These are phyloP conservation scores for Sciurus carolinensis DNA, from an alignment of 2,797 vertebrate genomes.

Conservation along the genomic window DNA sequence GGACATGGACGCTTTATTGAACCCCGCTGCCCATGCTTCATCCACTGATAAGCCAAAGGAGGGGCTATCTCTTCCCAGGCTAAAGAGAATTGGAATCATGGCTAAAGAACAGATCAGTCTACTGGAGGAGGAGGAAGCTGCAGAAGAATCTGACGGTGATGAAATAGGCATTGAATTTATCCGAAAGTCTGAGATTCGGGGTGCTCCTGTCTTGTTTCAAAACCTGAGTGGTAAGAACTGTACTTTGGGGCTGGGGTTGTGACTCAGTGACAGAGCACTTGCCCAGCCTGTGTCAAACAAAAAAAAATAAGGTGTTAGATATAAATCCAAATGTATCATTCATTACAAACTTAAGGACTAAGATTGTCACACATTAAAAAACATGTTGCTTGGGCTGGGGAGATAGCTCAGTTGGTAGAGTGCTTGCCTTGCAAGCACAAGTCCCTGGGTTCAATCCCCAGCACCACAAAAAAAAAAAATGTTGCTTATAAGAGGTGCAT, in stretches of 20 bases:
- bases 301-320: background rate
- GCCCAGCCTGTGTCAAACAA: too few species aligned
- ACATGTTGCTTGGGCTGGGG: background rate
- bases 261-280: too few species aligned
- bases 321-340: background rate
- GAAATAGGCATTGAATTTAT: conserved; percentile 64
- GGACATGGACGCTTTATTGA: conserved; percentile 85
- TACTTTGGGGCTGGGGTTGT: background rate
- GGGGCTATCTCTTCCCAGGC: conserved; percentile 52
- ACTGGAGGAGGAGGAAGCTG: conserved; percentile 64
- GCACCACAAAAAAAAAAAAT: too few species aligned
- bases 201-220: conserved; percentile 80
- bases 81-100: conserved; percentile 28
- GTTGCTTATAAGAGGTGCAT: background rate
- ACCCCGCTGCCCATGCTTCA: conserved; percentile 75
- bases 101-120: conserved; percentile 69
- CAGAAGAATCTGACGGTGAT: conserved; percentile 78
- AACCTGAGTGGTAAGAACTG: conserved; percentile 84
- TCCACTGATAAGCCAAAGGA: conserved; percentile 65
- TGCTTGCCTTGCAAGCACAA: too few species aligned
- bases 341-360: conserved; percentile 50
- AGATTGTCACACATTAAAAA: background rate
- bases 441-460: too few species aligned
- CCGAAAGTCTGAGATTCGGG: conserved; percentile 67
- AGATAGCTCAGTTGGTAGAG: too few species aligned